Evolutionary conservation across 2,797 vertebrate species (phyloP).

Genomic region (Bradypus variegatus): DNA sequence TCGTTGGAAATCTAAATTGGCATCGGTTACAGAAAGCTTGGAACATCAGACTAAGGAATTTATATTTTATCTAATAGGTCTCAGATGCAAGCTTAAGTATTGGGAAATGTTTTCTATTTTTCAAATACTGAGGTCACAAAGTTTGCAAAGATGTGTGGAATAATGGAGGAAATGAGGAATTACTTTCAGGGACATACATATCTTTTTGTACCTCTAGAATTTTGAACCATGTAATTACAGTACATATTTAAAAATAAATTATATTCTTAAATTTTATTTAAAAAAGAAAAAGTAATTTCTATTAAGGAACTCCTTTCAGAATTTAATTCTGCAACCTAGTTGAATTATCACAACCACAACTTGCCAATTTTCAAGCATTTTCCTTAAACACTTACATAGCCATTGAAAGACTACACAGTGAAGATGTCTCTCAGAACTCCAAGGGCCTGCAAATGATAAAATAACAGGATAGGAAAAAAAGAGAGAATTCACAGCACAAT

Average conservation of each 20-base stretch:
- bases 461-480: neutral
- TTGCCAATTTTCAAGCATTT: conserved; percentile 13
- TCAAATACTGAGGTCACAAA: conserved; percentile 9
- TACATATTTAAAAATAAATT: conserved; percentile 34
- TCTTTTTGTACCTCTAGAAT: conserved; percentile 5
- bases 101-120: conserved; percentile 30
- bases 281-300: conserved; percentile 31
- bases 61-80: conserved; percentile 35
- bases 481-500: neutral
- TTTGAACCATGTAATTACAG: conserved; percentile 11
- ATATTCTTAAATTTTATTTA: conserved; percentile 26
- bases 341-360: conserved; percentile 3
- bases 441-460: neutral
- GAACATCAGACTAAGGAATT: conserved; percentile 42
- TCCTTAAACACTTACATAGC: neutral
- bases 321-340: conserved; percentile 4
- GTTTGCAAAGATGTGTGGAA: conserved; percentile 2
- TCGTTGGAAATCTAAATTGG: conserved; percentile 31
- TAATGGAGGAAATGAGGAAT: conserved; percentile 9
- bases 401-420: neutral
- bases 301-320: neutral
- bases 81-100: neutral
- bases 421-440: neutral
- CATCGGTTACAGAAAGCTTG: conserved; percentile 16
- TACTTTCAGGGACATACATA: conserved; percentile 6